Evolutionary conservation across 2,113 vertebrate genomes (phyloP), one percentile per base, ranked within the genome.

Genomic region (Brachyhypopomus gauderio): DNA sequence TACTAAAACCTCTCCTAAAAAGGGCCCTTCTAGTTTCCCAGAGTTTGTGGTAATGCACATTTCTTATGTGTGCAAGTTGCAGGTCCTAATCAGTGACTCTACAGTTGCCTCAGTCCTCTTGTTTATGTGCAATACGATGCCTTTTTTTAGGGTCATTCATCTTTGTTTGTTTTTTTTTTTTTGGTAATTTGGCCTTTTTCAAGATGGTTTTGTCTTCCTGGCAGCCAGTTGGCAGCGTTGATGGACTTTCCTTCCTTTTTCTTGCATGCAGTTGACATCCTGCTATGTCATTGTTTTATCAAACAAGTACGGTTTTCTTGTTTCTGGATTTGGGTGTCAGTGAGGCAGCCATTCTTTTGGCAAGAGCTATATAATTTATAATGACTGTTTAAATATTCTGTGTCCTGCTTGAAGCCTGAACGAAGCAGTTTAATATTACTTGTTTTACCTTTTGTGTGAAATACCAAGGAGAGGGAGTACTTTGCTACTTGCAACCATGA

Each of bases 231-330:
- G 60, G 69, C 58, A 56, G 17, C 62, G 3, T 75, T 79, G n/a
- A 59, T 64, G 1, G n/a, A 76, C 62, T 85, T 52, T 80, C 84
- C 84, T 67, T 79, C 60, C 73, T 36, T 62, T 55, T 82, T 77
- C n/a, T 73, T 62, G 67, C 2, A 8, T 60, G 17, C 19, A 2
- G 20, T 62, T 38, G 58, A 85, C 63, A 59, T 20, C 59, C 36
- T 58, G n/a, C 19, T 2, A 9, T 11, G 38, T 8, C 14, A 71
- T 79, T 82, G 71, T 82, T 75, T 25, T 16, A 56, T 38, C 72
- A 27, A 55, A 12, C 72, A 27, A 55, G 22, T 67, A 36, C 66
- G n/a, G 4, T 63, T 75, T 66, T 72, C 16, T 36, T 36, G 22
- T 19, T 64, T n/a, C 36, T 81, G 19, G 67, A 16, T 36, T 1